Evolutionary conservation across 2,888 invertebrate species (phyloP).

Genomic region (Linyphia triangularis): DNA sequence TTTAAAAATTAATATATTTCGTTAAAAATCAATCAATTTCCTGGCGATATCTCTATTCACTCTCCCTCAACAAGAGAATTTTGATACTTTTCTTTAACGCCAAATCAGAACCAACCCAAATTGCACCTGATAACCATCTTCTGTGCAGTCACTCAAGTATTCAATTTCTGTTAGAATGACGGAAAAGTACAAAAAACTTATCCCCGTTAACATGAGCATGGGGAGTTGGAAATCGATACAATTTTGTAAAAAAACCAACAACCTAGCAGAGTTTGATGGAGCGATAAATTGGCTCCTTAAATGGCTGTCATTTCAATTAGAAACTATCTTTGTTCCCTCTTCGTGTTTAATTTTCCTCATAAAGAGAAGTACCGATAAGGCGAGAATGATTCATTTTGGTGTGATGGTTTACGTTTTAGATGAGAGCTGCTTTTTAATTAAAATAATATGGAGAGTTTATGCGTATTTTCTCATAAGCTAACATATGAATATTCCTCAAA

Average conservation of each 20-base stretch:
- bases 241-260: constrained; percentile 15
- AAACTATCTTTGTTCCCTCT: neutral
- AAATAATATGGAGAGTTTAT: too few species aligned
- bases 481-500: too few species aligned
- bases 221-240: neutral
- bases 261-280: neutral
- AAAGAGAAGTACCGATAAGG: neutral
- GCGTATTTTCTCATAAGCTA: too few species aligned
- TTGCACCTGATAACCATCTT: constrained; percentile 50
- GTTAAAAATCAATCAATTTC: too few species aligned
- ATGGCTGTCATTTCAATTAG: constrained; percentile 42
- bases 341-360: neutral
- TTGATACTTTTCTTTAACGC: too few species aligned
- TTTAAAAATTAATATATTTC: too few species aligned
- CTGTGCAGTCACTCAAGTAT: constrained; percentile 30
- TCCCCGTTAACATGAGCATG: neutral
- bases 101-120: neutral
- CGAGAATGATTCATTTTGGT: neutral
- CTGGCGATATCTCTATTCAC: too few species aligned
- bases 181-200: neutral
- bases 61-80: too few species aligned
- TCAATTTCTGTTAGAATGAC: neutral
- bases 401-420: neutral
- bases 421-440: neutral
- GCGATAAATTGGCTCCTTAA: constrained; percentile 24